Evolutionary conservation across 2,797 vertebrate genomes (phyloP).

Genomic region (Apogon talboti): DNA sequence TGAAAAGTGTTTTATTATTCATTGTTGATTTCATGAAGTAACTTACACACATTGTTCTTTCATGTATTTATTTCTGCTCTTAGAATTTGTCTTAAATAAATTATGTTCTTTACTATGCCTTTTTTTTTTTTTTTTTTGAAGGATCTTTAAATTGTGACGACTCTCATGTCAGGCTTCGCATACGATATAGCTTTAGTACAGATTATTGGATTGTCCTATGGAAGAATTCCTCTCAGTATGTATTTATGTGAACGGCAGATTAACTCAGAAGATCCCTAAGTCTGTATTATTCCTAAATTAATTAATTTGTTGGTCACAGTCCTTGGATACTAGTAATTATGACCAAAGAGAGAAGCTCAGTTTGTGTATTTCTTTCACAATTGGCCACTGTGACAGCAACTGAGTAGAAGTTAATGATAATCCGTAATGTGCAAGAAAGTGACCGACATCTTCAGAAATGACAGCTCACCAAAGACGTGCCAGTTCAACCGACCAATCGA

Average conservation of each 20-base stretch:
- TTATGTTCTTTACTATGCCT: slow-evolving; percentile 76
- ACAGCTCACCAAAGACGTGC: slow-evolving; percentile 39
- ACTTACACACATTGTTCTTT: slow-evolving; percentile 68
- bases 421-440: slow-evolving; percentile 1
- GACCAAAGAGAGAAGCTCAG: slow-evolving; percentile 4
- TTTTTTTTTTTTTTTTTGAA: slow-evolving; percentile 14
- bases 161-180: not conserved
- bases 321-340: slow-evolving; percentile 4
- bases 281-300: no score
- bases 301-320: slow-evolving; percentile 2
- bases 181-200: not conserved
- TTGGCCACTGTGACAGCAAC: slow-evolving; percentile 17
- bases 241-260: not conserved
- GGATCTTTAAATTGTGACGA: not conserved
- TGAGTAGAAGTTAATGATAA: slow-evolving; percentile 4
- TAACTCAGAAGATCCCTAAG: not conserved
- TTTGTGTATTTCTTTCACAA: slow-evolving; percentile 19
- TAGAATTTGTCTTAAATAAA: slow-evolving; percentile 86
- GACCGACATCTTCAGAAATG: slow-evolving; percentile 16
- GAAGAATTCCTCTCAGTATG: not conserved
- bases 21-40: slow-evolving; percentile 63
- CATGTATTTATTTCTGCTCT: slow-evolving; percentile 84
- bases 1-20: slow-evolving; percentile 73
- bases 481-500: not conserved
- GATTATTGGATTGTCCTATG: no score